Base-by-base conservation (phyloP, 2,113 vertebrate genomes). In the Bubalus kerabau region DNA sequence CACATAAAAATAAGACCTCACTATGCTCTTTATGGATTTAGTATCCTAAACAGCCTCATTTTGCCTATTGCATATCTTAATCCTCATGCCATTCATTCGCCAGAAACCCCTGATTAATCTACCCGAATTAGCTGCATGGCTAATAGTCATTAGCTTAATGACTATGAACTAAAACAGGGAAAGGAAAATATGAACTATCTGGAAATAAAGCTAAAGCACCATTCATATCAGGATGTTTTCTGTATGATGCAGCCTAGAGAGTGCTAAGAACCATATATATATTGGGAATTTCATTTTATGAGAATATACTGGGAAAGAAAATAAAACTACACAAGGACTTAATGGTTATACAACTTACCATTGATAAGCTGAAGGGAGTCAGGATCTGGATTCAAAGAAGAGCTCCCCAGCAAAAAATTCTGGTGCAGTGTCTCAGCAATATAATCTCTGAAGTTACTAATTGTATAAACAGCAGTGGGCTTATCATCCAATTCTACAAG, bases 391-490 rank as follows among this genome's bases (percentile, higher is more conserved):
- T 98, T 98, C 98, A 99, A 95, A 83, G 99, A 99, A 81, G 97
- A 94, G 83, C 99, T 99, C 96, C 95, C 99, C 95, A 99, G 94
- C 92, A 99, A 98, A 98, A 98, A 98, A 67, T 99, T 99, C 95
- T 99, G 99, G 97, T 99, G 99, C 64, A 99, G 98, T 17, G 98
- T 99, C 94, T 99, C 99, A 21, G 99, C 99, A 98, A 99, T 98
- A 48, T 99, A 98, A 93, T 98, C 98, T 95, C 98, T 99, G 98
- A 99, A 99, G 98, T 99, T 99, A 54, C 97, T 98, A 97, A 99
- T 97, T 87, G 99, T 99, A 98, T 99, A 99, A 93, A 99, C 99
- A 94, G 97, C 97, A 0, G 99, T 99, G 81, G 99, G 99, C 7
- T 98, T 99, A 98, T 99, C 99, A 76, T 99, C 98, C 90, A 99